Base-by-base conservation (phyloP, 1,140 invertebrate species). In the Apis laboriosa region DNA sequence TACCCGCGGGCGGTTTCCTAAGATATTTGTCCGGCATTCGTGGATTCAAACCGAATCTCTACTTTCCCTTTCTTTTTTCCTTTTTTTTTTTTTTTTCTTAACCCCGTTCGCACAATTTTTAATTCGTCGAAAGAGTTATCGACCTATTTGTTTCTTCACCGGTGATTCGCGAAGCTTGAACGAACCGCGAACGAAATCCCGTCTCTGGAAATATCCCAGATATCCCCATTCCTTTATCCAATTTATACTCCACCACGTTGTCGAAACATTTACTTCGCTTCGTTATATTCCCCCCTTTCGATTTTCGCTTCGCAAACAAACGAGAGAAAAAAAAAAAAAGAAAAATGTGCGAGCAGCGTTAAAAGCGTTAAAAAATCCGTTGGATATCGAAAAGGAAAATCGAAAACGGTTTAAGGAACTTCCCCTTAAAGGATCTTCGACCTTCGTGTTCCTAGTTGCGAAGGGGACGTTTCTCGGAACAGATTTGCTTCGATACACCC, bases 1-100 rank as follows among this genome's bases (percentile, higher is more conserved):
- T 87, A 63, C 61, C 83, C 67, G 72, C 87, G 73, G 73, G 79
- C 86, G 80, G 84, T 83, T 75, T 85, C 72, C 83, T 83, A 88
- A 88, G 83, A 85, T 84, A 85, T 84, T 84, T 66, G 43, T 63
- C 51, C 66, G 63, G 24, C 76, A 77, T 77, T 77, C 34, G 15
- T 15, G 15, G 58, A 61, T 63, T 34, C 61, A 56, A 84, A 68
- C 71, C 68, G 75, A 81, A 76, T 77, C 55, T 15, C 66, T 9
- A n/a, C 56, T 55, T n/a, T 61, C n/a, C 19, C 53, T 60, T 15
- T 49, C 53, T 66, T n/a, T 43, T 56, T 49, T 64, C 55, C 15
- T 49, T 56, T 34, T 56, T 66, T 19, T 43, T 34, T 56, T 66
- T n/a, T 43, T 51, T 49, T 60, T 49, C 15, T 49, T 56, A 49